Evolutionary conservation across 2,888 invertebrate genomes (phyloP), one percentile per base, ranked within the genome.

Genomic region (Thymelicus acteon): DNA sequence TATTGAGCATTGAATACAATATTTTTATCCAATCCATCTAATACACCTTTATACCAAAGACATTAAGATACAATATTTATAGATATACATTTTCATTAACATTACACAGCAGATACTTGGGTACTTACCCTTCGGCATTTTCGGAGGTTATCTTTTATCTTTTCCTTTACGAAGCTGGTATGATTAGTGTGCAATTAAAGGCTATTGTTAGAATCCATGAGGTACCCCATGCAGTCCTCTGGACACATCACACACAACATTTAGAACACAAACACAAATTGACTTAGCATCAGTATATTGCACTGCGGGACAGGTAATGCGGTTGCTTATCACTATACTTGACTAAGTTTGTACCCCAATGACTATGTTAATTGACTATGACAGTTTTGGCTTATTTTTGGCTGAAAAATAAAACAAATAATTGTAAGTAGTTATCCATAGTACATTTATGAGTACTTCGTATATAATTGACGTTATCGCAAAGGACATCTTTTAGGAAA

Each of bases 111-210:
- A 52, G 39, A 19, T 54, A 54, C 40, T 40, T 0, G 1, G 15
- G 54, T 65, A 87, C 90, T 90, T 86, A 91, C 91, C 89, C 83
- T 85, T 90, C 75, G 90, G 90, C 89, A 89, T 89, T 79, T 82
- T 87, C 4, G 49, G 78, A 75, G 72, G 76, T 76, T 73, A 79
- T 79, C 69, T 76, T 81, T 80, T 81, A 77, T 72, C 76, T 75
- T 81, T 78, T 77, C 78, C 75, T 74, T 79, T 81, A 78, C 75
- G 79, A 80, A 80, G 80, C 78, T 79, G 82, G 75, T 77, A 54
- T 52, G 60, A 84, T 86, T 84, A 86, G 80, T 81, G 77, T 79
- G 83, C 84, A 86, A 78, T 83, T 80, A 80, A 75, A 79, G 75
- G 75, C 70, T 75, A 79, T 81, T 75, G 76, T 78, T 79, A 78